Percentiles rank a stretch among this genome's conserved stretches.
Conservation (phyloP, 2,113 vertebrate genomes). For the Dicaeum eximium region DNA sequence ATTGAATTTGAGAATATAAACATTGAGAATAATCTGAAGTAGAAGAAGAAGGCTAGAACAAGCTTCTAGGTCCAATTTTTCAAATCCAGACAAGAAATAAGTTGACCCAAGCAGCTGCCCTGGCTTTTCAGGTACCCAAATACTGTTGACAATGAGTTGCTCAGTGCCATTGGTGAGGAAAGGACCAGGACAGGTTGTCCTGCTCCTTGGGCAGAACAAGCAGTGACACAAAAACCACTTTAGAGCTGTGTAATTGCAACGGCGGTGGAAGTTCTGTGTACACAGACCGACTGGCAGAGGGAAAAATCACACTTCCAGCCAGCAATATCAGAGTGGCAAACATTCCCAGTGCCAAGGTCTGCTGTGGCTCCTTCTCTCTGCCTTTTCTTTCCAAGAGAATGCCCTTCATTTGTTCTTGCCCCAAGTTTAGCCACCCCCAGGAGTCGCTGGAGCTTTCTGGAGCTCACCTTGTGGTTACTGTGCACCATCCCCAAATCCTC, state of each 20-base stretch:
- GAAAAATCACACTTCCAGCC: not conserved
- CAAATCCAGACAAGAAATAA: not conserved
- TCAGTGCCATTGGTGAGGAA: accelerated
- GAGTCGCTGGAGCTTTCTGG: not conserved
- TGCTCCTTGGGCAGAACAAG: not conserved
- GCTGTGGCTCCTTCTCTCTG: not conserved
- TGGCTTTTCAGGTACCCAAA: not conserved
- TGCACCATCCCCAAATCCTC: not conserved
- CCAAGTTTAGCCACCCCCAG: not conserved
- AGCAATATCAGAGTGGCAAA: not conserved
- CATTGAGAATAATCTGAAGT: not conserved
- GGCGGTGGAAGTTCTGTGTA: not conserved
- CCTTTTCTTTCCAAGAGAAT: not conserved
- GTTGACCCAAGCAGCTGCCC: not conserved
- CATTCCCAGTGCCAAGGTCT: not conserved
- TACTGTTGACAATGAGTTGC: not conserved
- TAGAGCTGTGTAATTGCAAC: accelerated
- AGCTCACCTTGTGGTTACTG: not conserved
- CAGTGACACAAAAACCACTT: not conserved
- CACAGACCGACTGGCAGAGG: not conserved
- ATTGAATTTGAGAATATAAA: not conserved
- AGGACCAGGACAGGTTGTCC: not conserved
- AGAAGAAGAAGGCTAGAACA: accelerated
- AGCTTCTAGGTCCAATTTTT: not conserved
- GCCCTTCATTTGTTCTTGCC: conserved; percentile 32